Base-by-base conservation (phyloP, 2,888 invertebrate species). In the Onchidella celtica region DNA sequence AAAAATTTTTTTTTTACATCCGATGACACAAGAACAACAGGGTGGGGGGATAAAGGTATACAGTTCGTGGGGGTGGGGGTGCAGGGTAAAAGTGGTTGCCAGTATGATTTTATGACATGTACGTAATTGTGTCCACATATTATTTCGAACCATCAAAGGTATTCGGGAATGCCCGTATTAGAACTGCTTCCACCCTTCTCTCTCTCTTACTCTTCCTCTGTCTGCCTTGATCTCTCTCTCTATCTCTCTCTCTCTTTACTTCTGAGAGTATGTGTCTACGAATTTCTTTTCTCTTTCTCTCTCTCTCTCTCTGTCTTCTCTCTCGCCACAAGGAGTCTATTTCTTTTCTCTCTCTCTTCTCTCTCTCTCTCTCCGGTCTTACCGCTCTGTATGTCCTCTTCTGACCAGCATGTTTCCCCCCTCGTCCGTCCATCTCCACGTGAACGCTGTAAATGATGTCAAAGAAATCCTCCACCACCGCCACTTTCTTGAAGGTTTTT, bases 381-480 rank as follows among this genome's bases (percentile, higher is more conserved):
- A 98, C 98, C 93, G 98, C 98, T 95, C 97, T 95, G 94, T 98
- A 98, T 0, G 98, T 98, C 87, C 98, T 95, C 93, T 98, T 98
- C 93, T 98, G 98, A 61, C 98, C 98, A n/a, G 98, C 98, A 92
- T 98, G 98, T 93, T 97, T 97, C 80, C 98, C 97, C 47, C 93
- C 93, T 87, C 97, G 95, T 75, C 98, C 98, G 93, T 98, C 97
- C 90, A 97, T 95, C 92, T 97, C 98, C 78, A 98, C 98, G 93
- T 98, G 98, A 24, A 98, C 97, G 74, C 96, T 97, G 94, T 98
- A 98, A 91, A 98, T 98, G 86, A 98, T 98, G 93, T 98, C 97
- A 93, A 98, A 98, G 94, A 98, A 98, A 92, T 98, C 97, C 94
- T 98, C 98, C n/a, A 98, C 98, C 57, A 98, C 96, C 0, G 98